Conservation (phyloP, 2,113 vertebrate genomes). For the Apus apus region DNA sequence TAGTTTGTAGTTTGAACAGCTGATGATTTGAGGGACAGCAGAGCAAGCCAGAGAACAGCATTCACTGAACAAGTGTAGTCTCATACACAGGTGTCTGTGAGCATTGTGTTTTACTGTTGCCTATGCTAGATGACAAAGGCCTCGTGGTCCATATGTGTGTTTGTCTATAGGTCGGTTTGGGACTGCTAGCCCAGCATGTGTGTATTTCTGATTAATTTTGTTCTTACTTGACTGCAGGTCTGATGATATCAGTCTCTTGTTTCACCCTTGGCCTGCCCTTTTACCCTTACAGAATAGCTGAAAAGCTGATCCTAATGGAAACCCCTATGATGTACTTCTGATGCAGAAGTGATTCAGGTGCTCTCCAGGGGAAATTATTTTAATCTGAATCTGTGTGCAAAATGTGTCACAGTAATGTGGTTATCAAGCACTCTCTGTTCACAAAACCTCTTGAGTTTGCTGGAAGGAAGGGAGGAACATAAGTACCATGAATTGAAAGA, state of each 20-base stretch:
- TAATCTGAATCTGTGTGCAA: background rate
- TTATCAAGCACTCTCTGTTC: background rate
- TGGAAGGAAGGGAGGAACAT: background rate
- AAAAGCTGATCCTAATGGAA: background rate
- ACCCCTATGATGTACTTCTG: background rate
- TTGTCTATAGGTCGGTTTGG: background rate
- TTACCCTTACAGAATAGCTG: background rate
- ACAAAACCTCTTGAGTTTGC: fast-evolving
- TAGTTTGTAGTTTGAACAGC: background rate
- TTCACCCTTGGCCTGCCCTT: background rate
- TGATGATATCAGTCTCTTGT: background rate
- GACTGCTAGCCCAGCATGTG: background rate
- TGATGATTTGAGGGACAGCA: background rate
- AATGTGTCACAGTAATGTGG: fast-evolving
- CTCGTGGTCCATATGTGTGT: fast-evolving
- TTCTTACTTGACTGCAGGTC: background rate
- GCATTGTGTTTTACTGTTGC: background rate
- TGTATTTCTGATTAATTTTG: background rate
- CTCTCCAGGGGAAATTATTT: background rate
- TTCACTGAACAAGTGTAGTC: background rate
- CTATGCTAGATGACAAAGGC: background rate
- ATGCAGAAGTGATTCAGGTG: background rate
- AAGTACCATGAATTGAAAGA: background rate
- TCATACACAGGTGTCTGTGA: background rate
- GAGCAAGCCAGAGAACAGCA: background rate